Base-by-base conservation (phyloP, 2,113 vertebrate species). In the Myrmecophaga tridactyla region DNA sequence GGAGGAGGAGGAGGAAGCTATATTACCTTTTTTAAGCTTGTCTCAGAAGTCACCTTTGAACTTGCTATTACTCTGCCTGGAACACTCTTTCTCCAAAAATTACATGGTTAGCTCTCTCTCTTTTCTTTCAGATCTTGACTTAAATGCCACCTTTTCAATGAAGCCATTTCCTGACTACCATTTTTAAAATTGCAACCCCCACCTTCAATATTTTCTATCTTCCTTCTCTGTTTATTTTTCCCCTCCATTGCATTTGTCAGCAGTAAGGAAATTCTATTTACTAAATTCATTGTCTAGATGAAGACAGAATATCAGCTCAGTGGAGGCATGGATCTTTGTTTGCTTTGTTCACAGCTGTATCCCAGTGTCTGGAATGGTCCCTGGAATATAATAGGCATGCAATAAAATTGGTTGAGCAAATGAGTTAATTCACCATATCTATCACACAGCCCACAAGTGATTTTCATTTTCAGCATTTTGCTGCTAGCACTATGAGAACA, bases 1-100 rank as follows among this genome's bases (percentile, higher is more conserved):
- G n/a, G n/a, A n/a, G n/a, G n/a, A n/a, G n/a, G n/a, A n/a, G n/a
- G 62, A 13, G 31, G 63, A 65, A 65, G 63, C 31, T 65, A 15
- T 34, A 34, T 65, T 65, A 65, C 63, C n/a, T 86, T 63, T 95
- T 80, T n/a, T 84, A 84, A 95, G 12, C 53, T 86, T 76, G 14
- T 76, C 78, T 86, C 48, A 56, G 27, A 94, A 85, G 9, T 94
- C 34, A 31, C 25, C 17, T 85, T 63, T 62, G 39, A 84, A 94
- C 29, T 94, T 83, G 14, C 12, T n/a, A 17, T 65, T 94, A 31
- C 18, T 92, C 53, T 92, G 27, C 46, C 31, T 13, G 3, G 34
- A 87, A 72, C 17, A 36, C 6, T 0, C n/a, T 88, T 65, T 7
- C 11, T 8, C 76, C 34, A 34, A 39, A 39, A 70, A 77, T 43